Conservation (phyloP, 2,888 invertebrate species). For the Dimorphilus gyrociliatus region DNA sequence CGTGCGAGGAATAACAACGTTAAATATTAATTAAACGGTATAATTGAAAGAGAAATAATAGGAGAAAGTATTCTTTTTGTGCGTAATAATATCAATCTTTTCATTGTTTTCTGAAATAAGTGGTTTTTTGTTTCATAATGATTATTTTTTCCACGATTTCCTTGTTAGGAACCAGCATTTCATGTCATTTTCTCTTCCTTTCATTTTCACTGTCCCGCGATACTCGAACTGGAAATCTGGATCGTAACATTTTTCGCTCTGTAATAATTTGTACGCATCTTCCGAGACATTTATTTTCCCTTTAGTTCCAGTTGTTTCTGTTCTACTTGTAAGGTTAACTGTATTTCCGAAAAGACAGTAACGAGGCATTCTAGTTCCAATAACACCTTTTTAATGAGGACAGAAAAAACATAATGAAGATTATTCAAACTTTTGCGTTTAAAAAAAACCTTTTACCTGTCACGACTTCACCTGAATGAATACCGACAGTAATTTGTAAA, state of each 20-base stretch:
- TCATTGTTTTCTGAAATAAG: too few relatives aligned
- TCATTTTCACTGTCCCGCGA: slow-evolving; percentile 75
- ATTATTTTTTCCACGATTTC: too few relatives aligned
- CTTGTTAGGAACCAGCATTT: slow-evolving; percentile 67
- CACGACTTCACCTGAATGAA: slow-evolving; percentile 82
- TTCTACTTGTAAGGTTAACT: slow-evolving; percentile 77
- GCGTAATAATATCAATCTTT: too few relatives aligned
- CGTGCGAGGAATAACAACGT: too few relatives aligned
- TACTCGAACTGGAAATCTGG: slow-evolving; percentile 66
- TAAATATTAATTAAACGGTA: too few relatives aligned
- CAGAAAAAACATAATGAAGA: too few relatives aligned
- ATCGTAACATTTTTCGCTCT: slow-evolving; percentile 60
- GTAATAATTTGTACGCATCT: slow-evolving; percentile 62
- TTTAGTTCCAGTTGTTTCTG: slow-evolving; percentile 74
- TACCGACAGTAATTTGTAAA: slow-evolving; percentile 72
- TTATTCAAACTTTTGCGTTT: too few relatives aligned
- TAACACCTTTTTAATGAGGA: too few relatives aligned
- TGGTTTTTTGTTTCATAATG: too few relatives aligned
- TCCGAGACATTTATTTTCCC: slow-evolving; percentile 80
- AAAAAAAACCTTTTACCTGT: too few relatives aligned
- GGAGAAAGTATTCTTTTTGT: too few relatives aligned
- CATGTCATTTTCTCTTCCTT: slow-evolving; percentile 83
- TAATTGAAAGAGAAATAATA: too few relatives aligned
- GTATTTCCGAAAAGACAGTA: slow-evolving; percentile 66
- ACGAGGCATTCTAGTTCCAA: slow-evolving; percentile 50